Conservation (phyloP, 2,113 vertebrate species). For the Anarhynchus alexandrinus region DNA sequence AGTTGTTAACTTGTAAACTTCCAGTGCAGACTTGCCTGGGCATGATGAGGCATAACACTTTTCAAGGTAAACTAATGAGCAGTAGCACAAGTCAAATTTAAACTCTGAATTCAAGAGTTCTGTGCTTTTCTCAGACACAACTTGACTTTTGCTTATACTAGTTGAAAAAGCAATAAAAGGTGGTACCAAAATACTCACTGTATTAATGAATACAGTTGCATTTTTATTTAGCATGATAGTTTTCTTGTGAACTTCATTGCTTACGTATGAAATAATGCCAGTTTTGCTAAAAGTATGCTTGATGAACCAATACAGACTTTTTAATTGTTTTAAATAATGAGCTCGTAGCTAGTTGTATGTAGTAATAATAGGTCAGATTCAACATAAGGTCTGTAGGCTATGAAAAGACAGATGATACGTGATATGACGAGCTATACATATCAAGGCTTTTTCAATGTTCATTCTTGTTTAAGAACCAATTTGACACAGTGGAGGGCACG, state of each 20-base stretch:
- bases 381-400: not conserved
- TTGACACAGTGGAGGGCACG: not conserved
- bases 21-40: too few species aligned
- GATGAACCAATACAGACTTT: not conserved
- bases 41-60: not conserved
- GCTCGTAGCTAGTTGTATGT: not conserved
- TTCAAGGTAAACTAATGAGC: not conserved
- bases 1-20: not conserved
- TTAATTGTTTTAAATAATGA: not conserved
- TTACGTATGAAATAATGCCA: not conserved
- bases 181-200: not conserved
- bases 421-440: not conserved
- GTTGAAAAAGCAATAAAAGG: not conserved
- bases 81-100: not conserved
- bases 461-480: not conserved
- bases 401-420: not conserved
- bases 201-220: not conserved
- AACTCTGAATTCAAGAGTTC: not conserved
- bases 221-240: not conserved
- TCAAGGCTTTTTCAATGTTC: not conserved
- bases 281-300: not conserved
- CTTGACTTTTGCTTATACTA: not conserved
- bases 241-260: not conserved
- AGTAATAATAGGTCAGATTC: not conserved
- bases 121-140: rapidly evolving